Percentiles rank a stretch among this genome's conserved stretches.
Evolutionary conservation across 1,140 invertebrate species (phyloP).

Genomic region (Zaprionus camerounensis): DNA sequence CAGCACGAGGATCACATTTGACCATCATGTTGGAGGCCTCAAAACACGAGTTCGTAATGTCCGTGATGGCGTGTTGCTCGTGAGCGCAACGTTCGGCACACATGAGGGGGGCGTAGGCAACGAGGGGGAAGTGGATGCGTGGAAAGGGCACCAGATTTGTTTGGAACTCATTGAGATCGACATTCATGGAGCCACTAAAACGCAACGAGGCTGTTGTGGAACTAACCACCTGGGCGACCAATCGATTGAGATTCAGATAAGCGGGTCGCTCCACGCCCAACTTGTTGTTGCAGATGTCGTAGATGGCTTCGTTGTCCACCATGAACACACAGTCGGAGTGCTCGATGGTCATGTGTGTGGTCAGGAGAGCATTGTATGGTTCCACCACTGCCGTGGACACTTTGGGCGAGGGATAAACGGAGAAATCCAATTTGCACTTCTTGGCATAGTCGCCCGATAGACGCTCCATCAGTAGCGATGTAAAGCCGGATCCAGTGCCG

Average conservation of each 20-base stretch:
- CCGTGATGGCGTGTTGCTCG: conserved; percentile 88
- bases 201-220: conserved; percentile 92
- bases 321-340: conserved; percentile 93
- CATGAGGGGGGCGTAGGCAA: conserved; percentile 91
- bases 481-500: conserved; percentile 91
- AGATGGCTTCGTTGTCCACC: conserved; percentile 94
- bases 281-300: conserved; percentile 90
- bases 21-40: conserved; percentile 93
- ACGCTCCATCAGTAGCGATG: conserved; percentile 88
- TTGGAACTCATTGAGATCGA: conserved; percentile 93
- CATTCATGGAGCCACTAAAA: conserved; percentile 93
- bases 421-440: conserved; percentile 89
- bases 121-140: conserved; percentile 90
- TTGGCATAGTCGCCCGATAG: conserved; percentile 87
- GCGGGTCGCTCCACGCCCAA: conserved; percentile 89
- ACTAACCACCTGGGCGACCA: conserved; percentile 89
- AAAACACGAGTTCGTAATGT: conserved; percentile 92
- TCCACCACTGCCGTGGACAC: conserved; percentile 93
- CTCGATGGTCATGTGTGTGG: conserved; percentile 91
- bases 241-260: conserved; percentile 90
- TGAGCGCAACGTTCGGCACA: conserved; percentile 89
- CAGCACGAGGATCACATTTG: conserved; percentile 89
- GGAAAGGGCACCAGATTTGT: conserved; percentile 91
- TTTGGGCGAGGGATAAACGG: conserved; percentile 91
- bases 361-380: conserved; percentile 93